Base-by-base conservation (phyloP, 2,113 vertebrate species). In the Ammospiza nelsoni region DNA sequence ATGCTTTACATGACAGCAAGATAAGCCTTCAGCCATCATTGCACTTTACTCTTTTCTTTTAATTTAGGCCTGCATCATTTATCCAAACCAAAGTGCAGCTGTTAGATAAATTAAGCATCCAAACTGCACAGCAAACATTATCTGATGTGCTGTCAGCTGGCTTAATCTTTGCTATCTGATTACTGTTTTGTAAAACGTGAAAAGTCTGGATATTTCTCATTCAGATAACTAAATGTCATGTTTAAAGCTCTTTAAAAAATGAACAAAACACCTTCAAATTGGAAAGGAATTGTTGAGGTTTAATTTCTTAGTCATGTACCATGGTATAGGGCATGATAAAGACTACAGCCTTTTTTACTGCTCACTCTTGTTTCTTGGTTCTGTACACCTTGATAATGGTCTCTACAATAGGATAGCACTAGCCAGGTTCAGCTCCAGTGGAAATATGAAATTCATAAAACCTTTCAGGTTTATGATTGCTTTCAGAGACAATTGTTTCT, bases 61-160 rank as follows among this genome's bases (percentile, higher is more conserved):
- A 88, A 86, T 94, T 90, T 75, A 43, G 67, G 72, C 25, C 52
- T 81, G 59, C 39, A 90, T 86, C 55, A 84, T 88, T 91, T 88
- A 93, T 54, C 39, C 35, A 80, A 94, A 77, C 79, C 46, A 55
- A 29, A 94, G 68, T 52, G 59, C 63, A 90, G 68, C 78, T 86
- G 75, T 86, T 93, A 93, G 92, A 54, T 74, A 96, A 90, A 94
- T 86, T 77, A 94, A 86, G 59, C 84, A 83, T 52, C n/a, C 43
- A 77, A 67, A 69, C 62, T 63, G 54, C 82, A 62, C 31, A 77
- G 81, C 37, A 89, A 92, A 91, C 39, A 25, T 87, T 82, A 91
- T 76, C 58, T 94, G 77, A 92, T 83, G 46, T 66, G 51, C 66
- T 91, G 48, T 76, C 15, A 4, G 51, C 55, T 77, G 63, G 54